Percentiles rank a stretch among this genome's conserved stretches.
These are phyloP conservation scores for Pogona vitticeps DNA, from an alignment of 2,113 vertebrate species.

Conservation along the genomic window DNA sequence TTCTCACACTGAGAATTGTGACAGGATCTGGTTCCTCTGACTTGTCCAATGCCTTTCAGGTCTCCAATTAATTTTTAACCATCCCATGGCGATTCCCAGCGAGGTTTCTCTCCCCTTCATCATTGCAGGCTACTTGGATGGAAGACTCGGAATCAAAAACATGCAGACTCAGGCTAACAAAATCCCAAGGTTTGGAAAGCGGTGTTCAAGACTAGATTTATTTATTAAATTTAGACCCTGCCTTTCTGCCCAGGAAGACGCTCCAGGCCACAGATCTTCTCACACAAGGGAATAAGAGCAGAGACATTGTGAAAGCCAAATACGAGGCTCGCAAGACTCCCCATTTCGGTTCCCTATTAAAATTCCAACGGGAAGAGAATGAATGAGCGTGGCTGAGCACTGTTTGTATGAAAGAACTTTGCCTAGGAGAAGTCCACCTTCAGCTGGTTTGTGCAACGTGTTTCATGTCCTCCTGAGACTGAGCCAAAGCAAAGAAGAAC, in stretches of 20 bases:
- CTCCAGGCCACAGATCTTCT: neutral
- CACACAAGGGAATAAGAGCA: neutral
- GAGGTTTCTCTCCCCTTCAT: neutral
- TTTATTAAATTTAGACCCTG: neutral
- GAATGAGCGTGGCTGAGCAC: neutral
- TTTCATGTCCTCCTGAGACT: neutral
- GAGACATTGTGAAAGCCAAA: too few relatives aligned
- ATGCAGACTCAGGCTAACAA: too few relatives aligned
- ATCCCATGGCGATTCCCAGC: neutral
- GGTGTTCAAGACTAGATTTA: neutral
- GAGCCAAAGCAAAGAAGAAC: conserved; percentile 51
- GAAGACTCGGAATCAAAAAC: neutral
- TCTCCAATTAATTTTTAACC: neutral
- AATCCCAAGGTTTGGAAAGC: neutral
- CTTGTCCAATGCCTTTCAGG: neutral
- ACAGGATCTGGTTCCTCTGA: neutral
- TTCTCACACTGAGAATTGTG: neutral
- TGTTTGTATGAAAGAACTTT: neutral
- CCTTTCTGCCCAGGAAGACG: neutral
- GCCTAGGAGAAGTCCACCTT: neutral
- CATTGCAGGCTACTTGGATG: too few relatives aligned
- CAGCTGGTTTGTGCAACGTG: too few relatives aligned
- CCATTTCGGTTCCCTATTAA: neutral
- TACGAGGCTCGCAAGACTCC: too few relatives aligned
- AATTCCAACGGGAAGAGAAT: neutral